Evolutionary conservation across 2,113 vertebrate genomes (phyloP), one percentile per base, ranked within the genome.

Genomic region (Probosciger aterrimus): DNA sequence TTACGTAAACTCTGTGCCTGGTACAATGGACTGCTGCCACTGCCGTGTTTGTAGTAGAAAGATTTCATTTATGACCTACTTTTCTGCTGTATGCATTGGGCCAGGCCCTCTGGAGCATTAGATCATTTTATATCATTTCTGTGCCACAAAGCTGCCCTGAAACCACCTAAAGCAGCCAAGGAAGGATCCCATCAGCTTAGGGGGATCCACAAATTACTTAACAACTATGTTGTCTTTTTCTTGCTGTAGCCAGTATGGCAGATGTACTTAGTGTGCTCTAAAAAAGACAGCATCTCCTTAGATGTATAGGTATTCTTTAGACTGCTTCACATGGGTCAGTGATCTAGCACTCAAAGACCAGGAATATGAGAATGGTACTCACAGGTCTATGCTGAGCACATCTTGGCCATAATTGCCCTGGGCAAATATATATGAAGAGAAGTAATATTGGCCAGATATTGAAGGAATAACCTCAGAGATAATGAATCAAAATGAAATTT

Each of bases 21-120:
- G 39, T 78, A 89, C 71, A 60, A 33, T 86, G 90, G 93, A 88
- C 37, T 76, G 78, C 70, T 96, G 94, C 94, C 85, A 93, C 78
- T 30, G 70, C 33, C 2, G 25, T 95, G 44, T 91, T 96, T 90
- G 84, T 78, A 96, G 85, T 78, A 96, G 63, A 2, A 3, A 94
- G 75, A 50, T 70, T 96, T 96, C 68, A 79, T 95, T 94, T 93
- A 88, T 96, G 93, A 96, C 92, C 95, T 96, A 93, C 87, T 97
- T 97, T 97, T 90, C 84, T 90, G 70, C 68, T 94, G 62, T 20
- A 20, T 8, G 4, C 77, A 27, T 64, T 22, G 15, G 77, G 44
- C 78, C 81, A 87, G 69, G 62, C 47, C 57, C 47, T 85, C 52
- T 70, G 79, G 75, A 95, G 44, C 41, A 67, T 83, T 86, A 81